Evolutionary conservation across 2,797 vertebrate genomes (phyloP).

Genomic region (Poecilia wingei): DNA sequence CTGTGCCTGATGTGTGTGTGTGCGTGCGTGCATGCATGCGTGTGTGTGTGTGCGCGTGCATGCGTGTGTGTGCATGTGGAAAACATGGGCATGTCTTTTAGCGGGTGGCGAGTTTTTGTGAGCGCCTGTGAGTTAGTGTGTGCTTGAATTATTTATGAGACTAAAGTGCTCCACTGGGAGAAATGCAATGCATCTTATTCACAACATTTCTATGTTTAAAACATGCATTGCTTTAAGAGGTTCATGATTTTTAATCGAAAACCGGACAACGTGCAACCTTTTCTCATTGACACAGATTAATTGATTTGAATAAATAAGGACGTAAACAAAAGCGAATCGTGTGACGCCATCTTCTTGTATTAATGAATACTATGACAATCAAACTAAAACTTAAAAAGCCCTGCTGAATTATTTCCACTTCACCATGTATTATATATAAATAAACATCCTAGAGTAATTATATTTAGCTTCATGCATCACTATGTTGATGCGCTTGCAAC

Average conservation of each 20-base stretch:
- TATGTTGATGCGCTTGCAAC: background rate
- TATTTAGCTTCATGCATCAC: background rate
- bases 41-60: constrained; percentile 2
- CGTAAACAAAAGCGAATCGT: background rate
- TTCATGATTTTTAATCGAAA: constrained; percentile 31
- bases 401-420: background rate
- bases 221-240: constrained; percentile 45
- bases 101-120: constrained; percentile 36
- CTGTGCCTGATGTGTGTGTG: constrained; percentile 22
- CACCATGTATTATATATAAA: background rate
- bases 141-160: constrained; percentile 73
- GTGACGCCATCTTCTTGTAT: background rate
- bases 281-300: background rate
- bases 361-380: background rate
- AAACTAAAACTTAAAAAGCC: background rate
- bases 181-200: constrained; percentile 64
- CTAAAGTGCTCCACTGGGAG: constrained; percentile 72
- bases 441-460: background rate
- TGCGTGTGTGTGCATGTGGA: constrained; percentile 10
- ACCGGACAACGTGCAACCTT: constrained; percentile 9
- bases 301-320: background rate
- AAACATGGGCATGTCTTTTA: constrained; percentile 32
- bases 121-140: constrained; percentile 48
- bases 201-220: constrained; percentile 58
- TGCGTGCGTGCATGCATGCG: background rate